These are phyloP conservation scores for Scolopax bukidnonensis DNA, from an alignment of 2,797 vertebrate species.

Conservation along the genomic window DNA sequence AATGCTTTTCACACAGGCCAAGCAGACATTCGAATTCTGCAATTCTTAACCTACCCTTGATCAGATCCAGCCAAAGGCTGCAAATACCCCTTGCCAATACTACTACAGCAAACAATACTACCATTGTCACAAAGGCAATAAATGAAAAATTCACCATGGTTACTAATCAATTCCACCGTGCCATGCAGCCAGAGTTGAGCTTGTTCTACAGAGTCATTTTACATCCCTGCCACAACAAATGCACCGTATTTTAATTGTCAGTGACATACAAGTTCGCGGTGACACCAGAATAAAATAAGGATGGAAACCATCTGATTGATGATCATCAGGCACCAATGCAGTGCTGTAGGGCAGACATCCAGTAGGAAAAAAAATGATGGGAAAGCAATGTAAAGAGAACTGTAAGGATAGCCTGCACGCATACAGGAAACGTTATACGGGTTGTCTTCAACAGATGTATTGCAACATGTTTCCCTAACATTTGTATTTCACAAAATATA, in stretches of 20 bases:
- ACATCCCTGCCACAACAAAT: neutral
- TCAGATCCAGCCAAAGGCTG: neutral
- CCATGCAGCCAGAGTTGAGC: neutral
- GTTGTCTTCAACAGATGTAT: neutral
- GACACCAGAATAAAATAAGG: neutral
- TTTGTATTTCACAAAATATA: neutral
- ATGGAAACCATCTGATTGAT: neutral
- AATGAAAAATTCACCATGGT: neutral
- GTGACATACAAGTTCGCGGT: rapidly evolving
- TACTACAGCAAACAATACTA: neutral
- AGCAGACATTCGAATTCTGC: neutral
- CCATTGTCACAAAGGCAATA: neutral
- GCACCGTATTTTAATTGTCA: neutral
- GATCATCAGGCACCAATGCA: neutral
- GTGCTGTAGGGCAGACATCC: neutral
- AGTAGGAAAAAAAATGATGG: neutral
- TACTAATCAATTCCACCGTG: neutral
- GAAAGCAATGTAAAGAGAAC: neutral
- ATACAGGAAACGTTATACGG: neutral
- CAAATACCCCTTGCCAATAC: neutral
- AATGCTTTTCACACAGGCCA: neutral
- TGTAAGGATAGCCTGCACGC: neutral
- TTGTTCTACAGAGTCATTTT: neutral
- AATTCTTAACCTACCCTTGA: neutral
- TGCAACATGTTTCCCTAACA: neutral